phyloP scores from a whole-genome alignment of 2,888 invertebrate species.

The Drosophila trichaetosa region DNA sequence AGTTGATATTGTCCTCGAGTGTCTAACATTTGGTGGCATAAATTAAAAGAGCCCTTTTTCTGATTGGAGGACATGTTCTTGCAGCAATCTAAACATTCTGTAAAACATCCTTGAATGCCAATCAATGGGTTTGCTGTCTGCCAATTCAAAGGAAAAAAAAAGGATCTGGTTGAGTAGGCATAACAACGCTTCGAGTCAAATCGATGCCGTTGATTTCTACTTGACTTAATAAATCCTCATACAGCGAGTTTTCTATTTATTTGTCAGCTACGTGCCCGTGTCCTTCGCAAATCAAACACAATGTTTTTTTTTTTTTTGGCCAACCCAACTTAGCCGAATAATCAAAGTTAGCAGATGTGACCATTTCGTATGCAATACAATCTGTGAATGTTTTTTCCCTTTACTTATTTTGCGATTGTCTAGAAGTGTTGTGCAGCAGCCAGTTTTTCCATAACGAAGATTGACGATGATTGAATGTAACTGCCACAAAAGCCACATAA shows the following conservation, averaged over 20 bases:
- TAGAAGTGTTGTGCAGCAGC: slow-evolving; percentile 42
- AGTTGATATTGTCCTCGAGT: not conserved
- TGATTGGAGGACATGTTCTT: not conserved
- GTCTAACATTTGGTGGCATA: not conserved
- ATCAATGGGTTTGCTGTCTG: not conserved
- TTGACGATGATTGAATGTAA: slow-evolving; percentile 54
- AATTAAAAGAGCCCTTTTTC: not conserved
- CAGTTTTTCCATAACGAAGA: slow-evolving; percentile 21
- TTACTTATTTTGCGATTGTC: slow-evolving; percentile 48
- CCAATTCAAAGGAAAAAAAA: not conserved
- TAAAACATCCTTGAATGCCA: not conserved
- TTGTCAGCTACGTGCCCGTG: not conserved
- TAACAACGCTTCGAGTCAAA: slow-evolving; percentile 7
- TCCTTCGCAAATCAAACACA: slow-evolving; percentile 41
- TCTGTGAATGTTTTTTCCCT: slow-evolving; percentile 41
- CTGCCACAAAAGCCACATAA: slow-evolving; percentile 15
- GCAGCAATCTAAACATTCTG: not conserved
- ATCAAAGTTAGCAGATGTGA: slow-evolving; percentile 71
- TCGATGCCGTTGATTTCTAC: slow-evolving; percentile 54
- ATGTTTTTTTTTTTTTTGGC: slow-evolving; percentile 13
- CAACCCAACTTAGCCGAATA: slow-evolving; percentile 32
- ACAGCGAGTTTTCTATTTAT: slow-evolving; percentile 45
- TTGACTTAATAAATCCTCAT: slow-evolving; percentile 57
- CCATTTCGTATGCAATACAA: slow-evolving; percentile 51
- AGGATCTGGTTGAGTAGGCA: not conserved